These are phyloP conservation scores for Lithosia quadra DNA, from an alignment of 2,888 invertebrate species.

Conservation along the genomic window DNA sequence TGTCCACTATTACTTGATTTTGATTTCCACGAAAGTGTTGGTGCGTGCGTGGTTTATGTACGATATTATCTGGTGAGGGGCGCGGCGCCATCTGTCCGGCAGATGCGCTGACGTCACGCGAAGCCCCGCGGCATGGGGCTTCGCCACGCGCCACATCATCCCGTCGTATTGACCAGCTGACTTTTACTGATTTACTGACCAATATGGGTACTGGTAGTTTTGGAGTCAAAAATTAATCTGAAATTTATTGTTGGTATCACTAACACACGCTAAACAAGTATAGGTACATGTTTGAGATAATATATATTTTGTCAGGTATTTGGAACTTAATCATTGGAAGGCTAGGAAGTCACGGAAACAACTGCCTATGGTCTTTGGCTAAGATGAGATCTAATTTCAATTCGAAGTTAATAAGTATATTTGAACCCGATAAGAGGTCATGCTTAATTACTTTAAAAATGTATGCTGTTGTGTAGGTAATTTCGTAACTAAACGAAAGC, in stretches of 20 bases:
- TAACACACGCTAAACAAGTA: background rate
- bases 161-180: conserved; percentile 66
- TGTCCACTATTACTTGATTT: conserved; percentile 46
- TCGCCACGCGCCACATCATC: conserved; percentile 70
- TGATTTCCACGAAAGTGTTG: conserved; percentile 57
- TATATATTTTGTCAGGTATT: too few species aligned
- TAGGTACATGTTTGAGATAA: too few species aligned
- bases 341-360: too few species aligned
- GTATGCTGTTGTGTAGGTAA: too few species aligned
- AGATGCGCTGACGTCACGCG: conserved; percentile 86
- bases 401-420: too few species aligned
- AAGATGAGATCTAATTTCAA: too few species aligned
- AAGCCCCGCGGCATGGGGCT: conserved; percentile 70
- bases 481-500: too few species aligned
- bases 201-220: conserved; percentile 9
- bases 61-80: conserved; percentile 81
- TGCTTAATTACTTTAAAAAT: too few species aligned
- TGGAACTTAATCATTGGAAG: too few species aligned
- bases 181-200: conserved; percentile 78
- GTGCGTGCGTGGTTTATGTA: conserved; percentile 62
- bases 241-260: background rate
- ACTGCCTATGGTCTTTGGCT: too few species aligned
- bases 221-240: background rate
- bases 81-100: conserved; percentile 83
- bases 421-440: too few species aligned